Conservation (phyloP, 2,888 invertebrate species). For the Cabera pusaria region DNA sequence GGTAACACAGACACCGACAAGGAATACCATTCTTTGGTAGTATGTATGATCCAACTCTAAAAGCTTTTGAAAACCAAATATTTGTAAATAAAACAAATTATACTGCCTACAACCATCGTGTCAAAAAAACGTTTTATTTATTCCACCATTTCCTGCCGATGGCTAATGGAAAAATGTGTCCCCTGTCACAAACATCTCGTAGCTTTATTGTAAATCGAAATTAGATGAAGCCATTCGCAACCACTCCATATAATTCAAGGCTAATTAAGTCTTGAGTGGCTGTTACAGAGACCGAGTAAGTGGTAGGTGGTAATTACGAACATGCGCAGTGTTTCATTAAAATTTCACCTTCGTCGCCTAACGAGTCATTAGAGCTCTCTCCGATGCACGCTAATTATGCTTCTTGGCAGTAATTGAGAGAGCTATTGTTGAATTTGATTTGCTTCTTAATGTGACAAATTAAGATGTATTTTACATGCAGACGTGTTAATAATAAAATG, state of each 20-base stretch:
- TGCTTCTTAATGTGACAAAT: not conserved
- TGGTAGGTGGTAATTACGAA: slow-evolving; percentile 67
- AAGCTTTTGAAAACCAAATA: too few relatives aligned
- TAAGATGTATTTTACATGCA: too few relatives aligned
- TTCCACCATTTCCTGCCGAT: too few relatives aligned
- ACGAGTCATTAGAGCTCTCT: slow-evolving; percentile 62
- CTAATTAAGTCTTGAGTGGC: slow-evolving; percentile 67
- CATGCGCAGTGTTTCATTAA: slow-evolving; percentile 65
- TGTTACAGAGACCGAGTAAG: slow-evolving; percentile 58
- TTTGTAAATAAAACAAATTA: too few relatives aligned
- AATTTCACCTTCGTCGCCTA: slow-evolving; percentile 59
- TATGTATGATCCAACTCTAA: too few relatives aligned
- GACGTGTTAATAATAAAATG: too few relatives aligned
- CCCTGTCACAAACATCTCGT: slow-evolving; percentile 2
- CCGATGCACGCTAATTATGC: slow-evolving; percentile 68
- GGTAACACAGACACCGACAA: too few relatives aligned
- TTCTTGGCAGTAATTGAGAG: slow-evolving; percentile 40
- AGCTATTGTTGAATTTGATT: not conserved
- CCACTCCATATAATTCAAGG: slow-evolving; percentile 55
- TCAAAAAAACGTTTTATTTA: too few relatives aligned
- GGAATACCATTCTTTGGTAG: too few relatives aligned
- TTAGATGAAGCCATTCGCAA: slow-evolving; percentile 34
- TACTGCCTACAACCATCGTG: too few relatives aligned
- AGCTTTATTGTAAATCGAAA: slow-evolving; percentile 21
- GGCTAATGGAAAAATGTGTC: slow-evolving; percentile 4